Percentiles rank a stretch among this genome's conserved stretches.
phyloP scores from a whole-genome alignment of 2,797 vertebrate species.

The Acipenser ruthenus region DNA sequence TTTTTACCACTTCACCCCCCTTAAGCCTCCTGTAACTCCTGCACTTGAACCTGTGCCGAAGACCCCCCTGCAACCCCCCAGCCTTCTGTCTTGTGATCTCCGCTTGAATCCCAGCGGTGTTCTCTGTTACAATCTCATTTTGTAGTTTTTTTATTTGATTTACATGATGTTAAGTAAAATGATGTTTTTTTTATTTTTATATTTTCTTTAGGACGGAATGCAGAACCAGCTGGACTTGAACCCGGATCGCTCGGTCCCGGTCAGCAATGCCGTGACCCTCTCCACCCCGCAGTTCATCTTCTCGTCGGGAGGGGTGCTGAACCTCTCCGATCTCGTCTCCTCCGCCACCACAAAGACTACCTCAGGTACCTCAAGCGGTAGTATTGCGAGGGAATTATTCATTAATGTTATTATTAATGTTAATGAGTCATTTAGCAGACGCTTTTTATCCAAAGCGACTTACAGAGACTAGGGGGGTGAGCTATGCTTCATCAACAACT shows the following conservation, averaged over 20 bases:
- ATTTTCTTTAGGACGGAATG: slow-evolving; percentile 73
- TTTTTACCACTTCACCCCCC: too few relatives aligned
- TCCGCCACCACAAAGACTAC: slow-evolving; percentile 43
- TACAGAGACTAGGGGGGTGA: too few relatives aligned
- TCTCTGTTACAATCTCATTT: not conserved
- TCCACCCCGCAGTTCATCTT: slow-evolving; percentile 65
- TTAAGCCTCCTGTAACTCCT: too few relatives aligned
- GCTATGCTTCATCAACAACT: too few relatives aligned
- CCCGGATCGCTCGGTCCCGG: slow-evolving; percentile 21
- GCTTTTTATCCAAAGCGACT: too few relatives aligned
- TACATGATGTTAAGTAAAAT: slow-evolving; percentile 5
- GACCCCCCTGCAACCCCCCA: too few relatives aligned
- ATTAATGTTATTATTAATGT: not conserved
- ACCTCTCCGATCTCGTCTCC: slow-evolving; percentile 56
- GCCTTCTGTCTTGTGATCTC: too few relatives aligned
- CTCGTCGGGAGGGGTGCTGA: slow-evolving; percentile 61
- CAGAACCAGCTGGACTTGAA: slow-evolving; percentile 61
- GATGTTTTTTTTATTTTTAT: not conserved
- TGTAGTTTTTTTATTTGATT: slow-evolving; percentile 4
- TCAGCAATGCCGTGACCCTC: slow-evolving; percentile 26
- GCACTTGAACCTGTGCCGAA: too few relatives aligned
- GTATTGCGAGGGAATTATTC: not conserved
- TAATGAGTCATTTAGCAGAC: too few relatives aligned
- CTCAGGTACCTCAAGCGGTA: slow-evolving; percentile 42
- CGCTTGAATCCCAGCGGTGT: too few relatives aligned